phyloP scores from a whole-genome alignment of 2,797 vertebrate genomes.

The Phaenicophaeus curvirostris region DNA sequence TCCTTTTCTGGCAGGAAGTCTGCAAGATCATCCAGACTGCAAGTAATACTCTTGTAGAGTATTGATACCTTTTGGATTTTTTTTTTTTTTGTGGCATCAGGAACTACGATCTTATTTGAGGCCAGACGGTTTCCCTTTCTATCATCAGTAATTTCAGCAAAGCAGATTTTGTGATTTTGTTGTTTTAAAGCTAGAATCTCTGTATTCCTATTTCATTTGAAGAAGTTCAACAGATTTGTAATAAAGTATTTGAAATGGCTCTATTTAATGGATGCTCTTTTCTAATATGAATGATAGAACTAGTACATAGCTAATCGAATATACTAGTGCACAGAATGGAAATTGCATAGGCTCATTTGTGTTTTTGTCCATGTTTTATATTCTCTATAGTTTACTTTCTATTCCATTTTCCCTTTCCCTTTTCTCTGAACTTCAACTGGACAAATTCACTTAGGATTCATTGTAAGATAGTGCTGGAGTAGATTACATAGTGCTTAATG shows the following conservation, averaged over 20 bases:
- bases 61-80: not conserved
- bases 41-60: not conserved
- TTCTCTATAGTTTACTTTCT: not conserved
- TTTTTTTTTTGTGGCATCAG: not conserved
- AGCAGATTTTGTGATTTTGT: conserved; percentile 28
- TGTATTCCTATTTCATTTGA: conserved; percentile 49
- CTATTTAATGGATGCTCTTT: conserved; percentile 55
- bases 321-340: conserved; percentile 29
- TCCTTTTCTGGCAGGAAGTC: not conserved
- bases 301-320: conserved; percentile 55
- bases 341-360: conserved; percentile 43
- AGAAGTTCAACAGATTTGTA: conserved; percentile 19
- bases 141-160: not conserved
- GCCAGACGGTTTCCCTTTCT: not conserved
- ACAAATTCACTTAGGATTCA: conserved; percentile 54
- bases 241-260: conserved; percentile 52
- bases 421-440: conserved; percentile 1
- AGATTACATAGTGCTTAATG: conserved; percentile 47
- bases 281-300: conserved; percentile 29
- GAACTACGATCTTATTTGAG: conserved; percentile 7
- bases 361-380: conserved; percentile 40
- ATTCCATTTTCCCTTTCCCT: not conserved
- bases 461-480: not conserved
- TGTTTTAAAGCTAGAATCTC: conserved; percentile 30
- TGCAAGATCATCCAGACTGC: not conserved